phyloP scores from a whole-genome alignment of 1,140 invertebrate species.

The Stegodyphus dumicola region DNA sequence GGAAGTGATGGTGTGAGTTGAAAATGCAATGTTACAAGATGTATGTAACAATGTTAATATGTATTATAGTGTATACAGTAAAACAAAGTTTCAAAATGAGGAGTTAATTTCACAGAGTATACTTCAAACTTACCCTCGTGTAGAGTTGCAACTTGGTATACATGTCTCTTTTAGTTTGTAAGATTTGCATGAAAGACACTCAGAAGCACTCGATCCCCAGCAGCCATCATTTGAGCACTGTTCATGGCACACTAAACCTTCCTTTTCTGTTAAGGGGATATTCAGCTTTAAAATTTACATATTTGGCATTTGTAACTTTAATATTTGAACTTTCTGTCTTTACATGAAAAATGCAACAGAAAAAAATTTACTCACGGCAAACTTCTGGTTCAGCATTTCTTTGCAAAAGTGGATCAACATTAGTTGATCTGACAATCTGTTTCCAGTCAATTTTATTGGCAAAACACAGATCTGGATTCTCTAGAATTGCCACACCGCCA shows the following conservation, averaged over 20 bases:
- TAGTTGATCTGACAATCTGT: slow-evolving; percentile 78
- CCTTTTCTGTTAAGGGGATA: not conserved
- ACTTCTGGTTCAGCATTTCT: slow-evolving; percentile 78
- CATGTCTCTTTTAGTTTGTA: slow-evolving; percentile 83
- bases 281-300: no score
- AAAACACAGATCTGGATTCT: slow-evolving; percentile 91
- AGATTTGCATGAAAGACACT: slow-evolving; percentile 90
- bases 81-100: not conserved
- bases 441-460: slow-evolving; percentile 87
- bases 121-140: slow-evolving; percentile 63
- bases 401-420: slow-evolving; percentile 77
- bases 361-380: slow-evolving; percentile 79
- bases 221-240: slow-evolving; percentile 91
- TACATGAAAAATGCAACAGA: not conserved
- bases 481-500: slow-evolving; percentile 87
- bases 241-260: slow-evolving; percentile 78
- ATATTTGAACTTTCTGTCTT: no score
- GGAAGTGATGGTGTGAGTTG: no score
- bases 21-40: not conserved
- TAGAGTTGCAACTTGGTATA: slow-evolving; percentile 78
- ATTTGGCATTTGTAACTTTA: no score
- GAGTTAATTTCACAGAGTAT: not conserved
- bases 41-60: not conserved
- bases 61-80: not conserved
- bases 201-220: slow-evolving; percentile 90